These are phyloP conservation scores for Drosophila atripex DNA, from an alignment of 2,888 invertebrate genomes.

Conservation along the genomic window DNA sequence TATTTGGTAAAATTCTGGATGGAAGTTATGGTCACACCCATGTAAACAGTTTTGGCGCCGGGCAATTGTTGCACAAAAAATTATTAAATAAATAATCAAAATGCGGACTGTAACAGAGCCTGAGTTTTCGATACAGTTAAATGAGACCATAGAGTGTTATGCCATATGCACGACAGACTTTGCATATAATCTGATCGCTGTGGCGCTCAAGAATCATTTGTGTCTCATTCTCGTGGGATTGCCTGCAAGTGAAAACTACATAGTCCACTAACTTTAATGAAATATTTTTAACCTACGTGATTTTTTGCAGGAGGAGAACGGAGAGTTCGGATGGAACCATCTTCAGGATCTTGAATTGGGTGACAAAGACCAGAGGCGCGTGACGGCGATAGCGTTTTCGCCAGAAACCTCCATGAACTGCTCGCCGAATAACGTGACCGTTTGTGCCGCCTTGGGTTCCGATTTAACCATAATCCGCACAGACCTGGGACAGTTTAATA, in stretches of 20 bases:
- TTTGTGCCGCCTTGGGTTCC: slow-evolving; percentile 85
- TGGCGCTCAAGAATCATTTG: slow-evolving; percentile 86
- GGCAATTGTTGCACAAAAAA: slow-evolving; percentile 15
- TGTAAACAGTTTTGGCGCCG: slow-evolving; percentile 23
- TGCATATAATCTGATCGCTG: slow-evolving; percentile 87
- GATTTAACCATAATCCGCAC: slow-evolving; percentile 86
- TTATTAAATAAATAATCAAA: not conserved
- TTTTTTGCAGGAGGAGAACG: slow-evolving; percentile 84
- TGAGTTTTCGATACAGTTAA: slow-evolving; percentile 84
- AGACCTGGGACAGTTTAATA: slow-evolving; percentile 85
- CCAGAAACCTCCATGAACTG: slow-evolving; percentile 87
- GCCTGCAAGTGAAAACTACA: slow-evolving; percentile 83
- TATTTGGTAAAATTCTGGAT: too few relatives aligned
- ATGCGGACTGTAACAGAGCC: slow-evolving; percentile 81
- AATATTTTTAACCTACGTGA: not conserved
- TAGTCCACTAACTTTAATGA: not conserved
- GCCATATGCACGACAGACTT: slow-evolving; percentile 87
- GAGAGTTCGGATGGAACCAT: slow-evolving; percentile 85
- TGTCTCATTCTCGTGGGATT: slow-evolving; percentile 85
- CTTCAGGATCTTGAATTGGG: slow-evolving; percentile 85
- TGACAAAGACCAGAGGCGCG: slow-evolving; percentile 84
- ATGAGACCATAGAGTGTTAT: slow-evolving; percentile 85
- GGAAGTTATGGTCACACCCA: slow-evolving; percentile 9
- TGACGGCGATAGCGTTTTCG: slow-evolving; percentile 86
- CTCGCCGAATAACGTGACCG: slow-evolving; percentile 85